Percentiles rank a stretch among this genome's conserved stretches.
phyloP scores from a whole-genome alignment of 2,888 invertebrate genomes.

The Morpho achilles region DNA sequence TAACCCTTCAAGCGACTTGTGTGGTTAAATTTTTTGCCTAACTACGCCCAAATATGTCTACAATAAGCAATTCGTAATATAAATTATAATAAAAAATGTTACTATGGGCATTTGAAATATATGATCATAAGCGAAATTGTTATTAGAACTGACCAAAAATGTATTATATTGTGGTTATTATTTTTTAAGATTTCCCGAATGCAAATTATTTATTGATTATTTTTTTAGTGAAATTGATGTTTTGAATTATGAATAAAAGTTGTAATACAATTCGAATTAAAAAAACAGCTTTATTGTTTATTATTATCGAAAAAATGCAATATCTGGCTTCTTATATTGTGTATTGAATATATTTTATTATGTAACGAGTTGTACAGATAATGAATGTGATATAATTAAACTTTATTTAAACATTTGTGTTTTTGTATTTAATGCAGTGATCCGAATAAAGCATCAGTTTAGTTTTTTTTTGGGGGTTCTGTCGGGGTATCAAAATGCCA shows the following conservation, averaged over 20 bases:
- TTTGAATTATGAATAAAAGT: not conserved
- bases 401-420: constrained; percentile 33
- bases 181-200: not conserved
- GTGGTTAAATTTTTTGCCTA: no score
- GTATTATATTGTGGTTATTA: constrained; percentile 6
- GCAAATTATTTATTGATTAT: constrained; percentile 2
- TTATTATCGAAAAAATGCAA: not conserved
- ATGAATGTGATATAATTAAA: constrained; percentile 67
- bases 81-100: not conserved
- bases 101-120: not conserved
- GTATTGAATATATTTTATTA: constrained; percentile 52
- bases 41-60: no score
- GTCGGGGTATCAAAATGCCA: no score
- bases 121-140: constrained; percentile 9
- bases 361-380: constrained; percentile 64
- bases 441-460: no score
- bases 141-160: constrained; percentile 22
- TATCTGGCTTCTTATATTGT: constrained; percentile 32
- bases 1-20: no score
- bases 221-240: not conserved
- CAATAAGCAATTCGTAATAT: no score
- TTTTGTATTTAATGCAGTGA: no score
- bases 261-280: not conserved
- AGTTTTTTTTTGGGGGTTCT: no score
- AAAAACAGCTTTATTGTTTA: constrained; percentile 15